Percentiles rank a stretch among this genome's conserved stretches.
These are phyloP conservation scores for Corythornis cristatus DNA, from an alignment of 2,113 vertebrate species.

Conservation along the genomic window DNA sequence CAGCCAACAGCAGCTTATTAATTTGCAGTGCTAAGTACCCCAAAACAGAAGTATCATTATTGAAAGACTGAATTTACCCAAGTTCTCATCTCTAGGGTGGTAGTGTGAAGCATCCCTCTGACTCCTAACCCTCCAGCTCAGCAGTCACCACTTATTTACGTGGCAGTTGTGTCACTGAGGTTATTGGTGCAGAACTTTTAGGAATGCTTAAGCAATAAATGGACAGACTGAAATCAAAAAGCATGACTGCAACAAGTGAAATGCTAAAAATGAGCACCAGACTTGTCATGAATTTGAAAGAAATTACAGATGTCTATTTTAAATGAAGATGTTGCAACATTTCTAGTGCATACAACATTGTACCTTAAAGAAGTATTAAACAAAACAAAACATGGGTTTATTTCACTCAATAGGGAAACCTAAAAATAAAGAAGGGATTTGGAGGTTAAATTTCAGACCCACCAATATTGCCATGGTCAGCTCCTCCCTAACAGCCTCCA, in stretches of 20 bases:
- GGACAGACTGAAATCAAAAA: background rate
- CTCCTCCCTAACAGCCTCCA: conserved; percentile 91
- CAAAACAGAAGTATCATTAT: background rate
- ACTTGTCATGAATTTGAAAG: background rate
- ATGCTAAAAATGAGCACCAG: background rate
- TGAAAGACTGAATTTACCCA: background rate
- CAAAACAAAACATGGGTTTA: background rate
- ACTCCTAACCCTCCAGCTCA: background rate
- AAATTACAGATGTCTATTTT: background rate
- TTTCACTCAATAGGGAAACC: background rate
- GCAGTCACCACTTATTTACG: background rate
- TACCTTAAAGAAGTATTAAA: background rate
- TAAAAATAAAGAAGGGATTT: background rate
- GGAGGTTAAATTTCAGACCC: background rate
- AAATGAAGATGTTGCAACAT: background rate
- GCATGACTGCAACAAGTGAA: background rate
- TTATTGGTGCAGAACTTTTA: background rate
- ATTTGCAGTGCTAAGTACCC: background rate
- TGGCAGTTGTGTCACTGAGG: background rate
- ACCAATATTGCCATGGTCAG: conserved; percentile 98
- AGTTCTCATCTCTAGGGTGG: background rate
- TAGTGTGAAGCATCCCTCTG: background rate
- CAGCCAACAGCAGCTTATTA: fast-evolving
- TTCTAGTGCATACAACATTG: background rate
- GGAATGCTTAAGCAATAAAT: background rate